Evolutionary conservation across 2,888 invertebrate species (phyloP), one percentile per base, ranked within the genome.

Genomic region (Octonoba sinensis): DNA sequence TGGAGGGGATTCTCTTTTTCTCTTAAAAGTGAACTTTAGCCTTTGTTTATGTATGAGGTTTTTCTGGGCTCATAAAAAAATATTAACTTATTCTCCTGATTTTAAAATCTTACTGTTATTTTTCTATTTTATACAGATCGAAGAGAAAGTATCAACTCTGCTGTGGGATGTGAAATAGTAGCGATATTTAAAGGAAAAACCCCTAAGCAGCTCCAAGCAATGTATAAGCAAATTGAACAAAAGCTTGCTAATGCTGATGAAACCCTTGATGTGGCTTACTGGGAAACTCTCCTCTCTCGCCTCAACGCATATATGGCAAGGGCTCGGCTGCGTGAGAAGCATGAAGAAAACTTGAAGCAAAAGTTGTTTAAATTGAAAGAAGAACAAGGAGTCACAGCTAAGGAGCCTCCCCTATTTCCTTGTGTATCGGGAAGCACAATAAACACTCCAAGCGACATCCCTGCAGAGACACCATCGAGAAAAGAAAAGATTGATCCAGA

Each of bases 241-340:
- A 98, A 97, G 90, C 94, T 98, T 83, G 91, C 91, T 86, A 93
- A 93, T 0, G 93, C 93, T 84, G 92, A 92, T 60, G 96, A 95
- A 89, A 97, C 96, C 18, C 93, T 97, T 62, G 99, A 99, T 90
- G 94, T 98, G 84, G 88, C 96, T 62, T 99, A 98, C 89, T 99
- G 99, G 99, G 99, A 99, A 90, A 95, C 96, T 65, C 90, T 99
- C 84, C 91, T 97, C 49, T 95, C 95, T n/a, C 96, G 97, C 88
- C 90, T 99, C 13, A 96, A 96, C 92, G 97, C 97, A 8, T 96
- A 97, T 89, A 96, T 96, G 93, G 95, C 97, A 0, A 92, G 96
- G 86, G 96, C 97, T 0, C 91, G 98, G 47, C 91, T 99, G 15
- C 91, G 96, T 73, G 98, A 99, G 89, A 91, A 95, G 0, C 99